Base-by-base conservation (phyloP, 2,888 invertebrate species). In the Lysandra coridon region DNA sequence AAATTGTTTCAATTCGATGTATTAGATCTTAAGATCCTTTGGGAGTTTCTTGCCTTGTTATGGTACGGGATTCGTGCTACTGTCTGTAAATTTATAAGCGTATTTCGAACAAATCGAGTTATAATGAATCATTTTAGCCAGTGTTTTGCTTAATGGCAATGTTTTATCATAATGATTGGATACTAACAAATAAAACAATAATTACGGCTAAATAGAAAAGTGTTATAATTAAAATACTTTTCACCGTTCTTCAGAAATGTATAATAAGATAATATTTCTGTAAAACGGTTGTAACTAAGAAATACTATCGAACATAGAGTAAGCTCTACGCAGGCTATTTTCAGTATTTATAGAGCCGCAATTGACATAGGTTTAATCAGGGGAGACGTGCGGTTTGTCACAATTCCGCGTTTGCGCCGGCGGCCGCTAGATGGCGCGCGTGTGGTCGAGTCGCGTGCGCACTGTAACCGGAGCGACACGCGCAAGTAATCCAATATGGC, bases 381-480 rank as follows among this genome's bases (percentile, higher is more conserved):
- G 57, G 3, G 2, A n/a, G 76, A 76, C 76, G 53, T 82, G 82
- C 78, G 81, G 82, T 82, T 78, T 81, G 82, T 80, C 80, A 79
- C 79, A 80, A 80, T 79, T 78, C 78, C 77, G 78, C 85, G 88
- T 87, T 85, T 85, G 85, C 86, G 86, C 85, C 87, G 82, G 83
- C 83, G 83, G 83, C 83, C 87, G 84, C 87, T 91, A 93, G 92
- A 93, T 92, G 92, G 90, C 93, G 93, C 89, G 92, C 90, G 94
- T 93, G 94, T 93, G 94, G 93, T 91, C 93, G 87, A 88, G 92
- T 91, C 93, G 93, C 94, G 94, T 93, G 94, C 94, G 93, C 93
- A 89, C 84, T 86, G 91, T 89, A 93, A 93, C 93, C 92, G 90
- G 91, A 93, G 92, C 90, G 92, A 93, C 93, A 91, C 91, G 93